Percentiles rank a stretch among this genome's conserved stretches.
Conservation (phyloP, 2,797 vertebrate genomes). For the Arnoldichthys spilopterus region DNA sequence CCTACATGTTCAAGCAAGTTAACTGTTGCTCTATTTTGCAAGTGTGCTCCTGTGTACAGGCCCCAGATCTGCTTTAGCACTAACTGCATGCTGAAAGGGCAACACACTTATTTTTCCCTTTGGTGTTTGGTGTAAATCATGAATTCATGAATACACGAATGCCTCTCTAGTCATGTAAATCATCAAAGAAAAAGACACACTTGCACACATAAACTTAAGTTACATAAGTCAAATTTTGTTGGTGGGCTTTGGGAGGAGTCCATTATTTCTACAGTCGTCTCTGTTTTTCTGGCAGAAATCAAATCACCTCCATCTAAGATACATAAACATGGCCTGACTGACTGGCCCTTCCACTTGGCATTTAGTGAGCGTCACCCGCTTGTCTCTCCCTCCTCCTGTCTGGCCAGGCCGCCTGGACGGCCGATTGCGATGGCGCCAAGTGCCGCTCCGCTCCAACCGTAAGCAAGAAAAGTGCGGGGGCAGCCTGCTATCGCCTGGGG, state of each 20-base stretch:
- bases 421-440: constrained; percentile 82
- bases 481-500: constrained; percentile 79
- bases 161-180: constrained; percentile 12
- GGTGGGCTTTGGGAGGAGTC: constrained; percentile 61
- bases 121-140: not conserved
- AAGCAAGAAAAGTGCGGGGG: constrained; percentile 81
- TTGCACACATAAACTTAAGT: constrained; percentile 1
- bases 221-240: constrained; percentile 67
- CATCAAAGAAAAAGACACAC: not conserved
- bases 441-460: constrained; percentile 70
- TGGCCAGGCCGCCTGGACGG: constrained; percentile 76
- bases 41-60: not conserved
- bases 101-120: not conserved
- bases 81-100: not conserved
- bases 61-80: not conserved
- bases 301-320: constrained; percentile 77
- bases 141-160: constrained; percentile 11
- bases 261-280: constrained; percentile 64
- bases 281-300: constrained; percentile 67
- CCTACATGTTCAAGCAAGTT: constrained; percentile 8
- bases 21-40: not conserved
- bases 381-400: constrained; percentile 75
- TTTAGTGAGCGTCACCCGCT: constrained; percentile 72
- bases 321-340: constrained; percentile 75
- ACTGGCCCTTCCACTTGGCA: constrained; percentile 69